Conservation (phyloP, 2,888 invertebrate genomes). For the Leistus spinibarbis region DNA sequence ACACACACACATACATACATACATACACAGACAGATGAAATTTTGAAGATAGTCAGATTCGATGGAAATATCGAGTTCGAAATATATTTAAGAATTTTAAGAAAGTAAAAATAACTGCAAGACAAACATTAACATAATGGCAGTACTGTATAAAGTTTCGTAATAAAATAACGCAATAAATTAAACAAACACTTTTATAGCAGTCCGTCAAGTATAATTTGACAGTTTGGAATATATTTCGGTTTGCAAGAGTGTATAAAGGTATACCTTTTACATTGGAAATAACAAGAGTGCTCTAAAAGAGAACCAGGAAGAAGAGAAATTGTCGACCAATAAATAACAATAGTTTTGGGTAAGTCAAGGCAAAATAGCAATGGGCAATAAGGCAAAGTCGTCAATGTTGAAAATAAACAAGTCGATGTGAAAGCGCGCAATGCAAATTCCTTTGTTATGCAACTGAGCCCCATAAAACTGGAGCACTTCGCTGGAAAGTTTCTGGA, state of each 20-base stretch:
- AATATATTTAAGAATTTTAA: no score
- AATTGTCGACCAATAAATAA: neutral
- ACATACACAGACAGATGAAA: no score
- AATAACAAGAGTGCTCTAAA: neutral
- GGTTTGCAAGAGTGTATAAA: neutral
- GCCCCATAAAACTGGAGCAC: neutral
- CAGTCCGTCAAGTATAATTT: neutral
- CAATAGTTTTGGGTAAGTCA: neutral
- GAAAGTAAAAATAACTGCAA: no score
- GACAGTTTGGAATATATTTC: neutral
- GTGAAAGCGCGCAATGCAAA: neutral
- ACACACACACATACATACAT: no score
- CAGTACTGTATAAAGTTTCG: neutral
- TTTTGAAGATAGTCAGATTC: no score
- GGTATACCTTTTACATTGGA: neutral
- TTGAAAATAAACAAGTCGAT: neutral
- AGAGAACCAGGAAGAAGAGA: neutral
- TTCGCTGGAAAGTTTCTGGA: neutral
- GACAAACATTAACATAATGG: no score
- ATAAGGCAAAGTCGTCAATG: neutral
- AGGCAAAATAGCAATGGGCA: neutral
- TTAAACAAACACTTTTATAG: neutral
- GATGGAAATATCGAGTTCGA: no score
- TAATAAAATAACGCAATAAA: neutral
- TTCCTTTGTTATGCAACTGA: neutral